Base-by-base conservation (phyloP, 2,113 vertebrate genomes). In the Abramis brama region DNA sequence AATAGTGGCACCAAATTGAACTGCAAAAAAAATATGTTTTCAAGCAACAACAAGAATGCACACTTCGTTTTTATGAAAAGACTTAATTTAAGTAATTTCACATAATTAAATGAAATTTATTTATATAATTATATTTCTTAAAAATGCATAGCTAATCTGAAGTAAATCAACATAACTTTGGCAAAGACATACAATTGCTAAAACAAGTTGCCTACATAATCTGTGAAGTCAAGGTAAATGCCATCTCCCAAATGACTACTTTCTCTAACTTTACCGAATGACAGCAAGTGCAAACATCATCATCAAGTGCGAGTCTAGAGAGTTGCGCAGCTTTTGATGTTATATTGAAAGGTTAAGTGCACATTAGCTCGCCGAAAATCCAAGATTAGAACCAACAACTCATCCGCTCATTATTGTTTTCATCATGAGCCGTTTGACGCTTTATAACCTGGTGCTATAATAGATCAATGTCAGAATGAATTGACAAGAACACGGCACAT, bases 281-380 rank as follows among this genome's bases (percentile, higher is more conserved):
- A 33, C 73, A 60, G 70, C 50, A 73, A 27, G 36, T 55, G 11
- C 33, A 71, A 43, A 11, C 33, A 74, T 27, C 21, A 19, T 21
- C 74, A 33, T 30, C 19, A 55, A 36, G 64, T 83, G 50, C 10
- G 33, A 71, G 23, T 77, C 71, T 12, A 30, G 45, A 57, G 12
- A 27, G 19, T 43, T 19, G 30, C 5, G 1, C 5, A 17, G 43
- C 39, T 50, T 76, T 43, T 30, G 25, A 68, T 64, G 45, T 52
- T 43, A 55, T 45, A 84, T 39, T 6, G n/a, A 88, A 86, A 89
- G 88, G 85, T 90, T 83, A 88, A 86, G 85, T 33, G 66, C 15
- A 30, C 27, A 77, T 87, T 71, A 73, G 74, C 25, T 79, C 11
- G 6, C 23, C 7, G 25, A 64, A 85, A 68, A 84, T 82, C 55